phyloP scores from a whole-genome alignment of 2,888 invertebrate species.

The Celastrina argiolus region DNA sequence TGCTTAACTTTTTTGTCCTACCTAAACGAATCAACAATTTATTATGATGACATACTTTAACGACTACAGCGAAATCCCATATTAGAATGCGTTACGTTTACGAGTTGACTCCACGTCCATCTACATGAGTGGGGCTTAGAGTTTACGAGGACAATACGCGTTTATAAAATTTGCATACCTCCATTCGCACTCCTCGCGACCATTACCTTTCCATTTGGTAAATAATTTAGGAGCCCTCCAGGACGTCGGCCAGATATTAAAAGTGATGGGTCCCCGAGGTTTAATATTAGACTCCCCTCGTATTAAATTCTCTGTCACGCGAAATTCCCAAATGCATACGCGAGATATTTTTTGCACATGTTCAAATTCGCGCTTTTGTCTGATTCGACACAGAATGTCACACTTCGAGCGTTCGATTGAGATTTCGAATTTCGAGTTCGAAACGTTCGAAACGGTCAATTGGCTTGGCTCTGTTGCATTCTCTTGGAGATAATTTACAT shows the following conservation, averaged over 20 bases:
- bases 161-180: constrained; percentile 76
- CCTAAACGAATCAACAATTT: neutral
- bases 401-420: constrained; percentile 51
- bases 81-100: constrained; percentile 34
- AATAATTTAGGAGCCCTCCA: constrained; percentile 76
- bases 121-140: constrained; percentile 44
- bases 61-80: constrained; percentile 36
- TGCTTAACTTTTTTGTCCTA: too few relatives aligned
- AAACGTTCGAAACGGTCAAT: constrained; percentile 24
- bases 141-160: constrained; percentile 65
- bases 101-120: constrained; percentile 44
- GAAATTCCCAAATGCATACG: constrained; percentile 77
- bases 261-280: constrained; percentile 77
- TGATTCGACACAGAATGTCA: constrained; percentile 75
- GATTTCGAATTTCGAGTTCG: constrained; percentile 49
- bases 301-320: constrained; percentile 77
- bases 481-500: too few relatives aligned
- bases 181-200: constrained; percentile 72
- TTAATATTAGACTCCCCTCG: constrained; percentile 77
- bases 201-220: constrained; percentile 78
- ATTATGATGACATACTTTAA: neutral
- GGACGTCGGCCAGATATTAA: constrained; percentile 75
- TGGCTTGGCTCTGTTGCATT: neutral
- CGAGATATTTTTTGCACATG: constrained; percentile 77
- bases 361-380: constrained; percentile 71